Evolutionary conservation across 2,113 vertebrate species (phyloP).

Genomic region (Osmerus eperlanus): DNA sequence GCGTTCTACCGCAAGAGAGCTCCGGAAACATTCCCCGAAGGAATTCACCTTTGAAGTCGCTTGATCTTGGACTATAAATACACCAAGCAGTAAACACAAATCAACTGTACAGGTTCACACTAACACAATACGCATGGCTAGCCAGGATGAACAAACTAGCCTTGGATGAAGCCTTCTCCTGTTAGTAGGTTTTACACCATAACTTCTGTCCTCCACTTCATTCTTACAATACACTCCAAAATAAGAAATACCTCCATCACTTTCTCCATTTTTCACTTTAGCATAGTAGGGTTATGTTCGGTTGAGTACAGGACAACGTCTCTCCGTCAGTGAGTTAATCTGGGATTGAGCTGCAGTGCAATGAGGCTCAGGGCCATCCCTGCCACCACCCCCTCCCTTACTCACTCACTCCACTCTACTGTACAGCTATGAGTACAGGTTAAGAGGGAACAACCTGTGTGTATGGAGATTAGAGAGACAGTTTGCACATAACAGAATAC

Average conservation of each 20-base stretch:
- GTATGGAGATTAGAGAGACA: not conserved
- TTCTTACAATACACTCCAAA: too few species aligned
- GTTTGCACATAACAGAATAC: not conserved
- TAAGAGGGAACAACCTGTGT: not conserved
- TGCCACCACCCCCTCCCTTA: constrained; percentile 16
- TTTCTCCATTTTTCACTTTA: constrained; percentile 38
- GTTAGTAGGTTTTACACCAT: not conserved
- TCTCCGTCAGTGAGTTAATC: constrained; percentile 69
- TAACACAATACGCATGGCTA: constrained; percentile 32
- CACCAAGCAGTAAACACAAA: constrained; percentile 46
- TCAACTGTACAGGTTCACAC: constrained; percentile 25
- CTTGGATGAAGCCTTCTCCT: constrained; percentile 1
- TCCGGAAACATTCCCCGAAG: constrained; percentile 51
- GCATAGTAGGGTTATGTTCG: too few species aligned
- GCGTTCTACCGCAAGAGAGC: constrained; percentile 42
- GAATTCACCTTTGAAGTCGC: constrained; percentile 50
- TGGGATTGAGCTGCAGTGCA: constrained; percentile 53
- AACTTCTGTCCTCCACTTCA: too few species aligned
- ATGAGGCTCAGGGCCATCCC: constrained; percentile 40
- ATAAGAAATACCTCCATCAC: constrained; percentile 17
- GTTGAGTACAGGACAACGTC: constrained; percentile 47
- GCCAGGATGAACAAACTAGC: constrained; percentile 13
- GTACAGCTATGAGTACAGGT: not conserved
- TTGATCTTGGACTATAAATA: constrained; percentile 63
- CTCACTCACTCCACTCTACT: constrained; percentile 7